A percentile compares a stretch with the other conserved stretches of the same genome.
These are phyloP conservation scores for Stenodera caucasica DNA, from an alignment of 2,888 invertebrate species.

Conservation along the genomic window DNA sequence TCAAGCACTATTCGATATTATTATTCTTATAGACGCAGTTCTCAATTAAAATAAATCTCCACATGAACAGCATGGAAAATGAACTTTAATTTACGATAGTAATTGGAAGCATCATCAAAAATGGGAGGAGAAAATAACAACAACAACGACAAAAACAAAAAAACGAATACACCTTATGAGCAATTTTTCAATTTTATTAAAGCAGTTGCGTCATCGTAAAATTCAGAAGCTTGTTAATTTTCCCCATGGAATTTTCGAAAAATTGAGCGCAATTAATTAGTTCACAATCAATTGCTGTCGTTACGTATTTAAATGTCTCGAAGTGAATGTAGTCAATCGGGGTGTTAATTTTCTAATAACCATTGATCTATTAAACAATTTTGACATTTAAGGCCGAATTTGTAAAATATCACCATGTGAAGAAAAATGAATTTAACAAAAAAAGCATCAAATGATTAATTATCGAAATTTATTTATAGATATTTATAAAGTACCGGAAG, in stretches of 20 bases:
- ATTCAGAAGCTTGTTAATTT: background rate
- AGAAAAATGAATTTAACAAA: no score
- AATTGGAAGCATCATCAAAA: background rate
- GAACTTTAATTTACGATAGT: constrained; percentile 3
- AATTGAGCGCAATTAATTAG: no score
- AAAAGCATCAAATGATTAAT: background rate
- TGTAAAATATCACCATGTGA: no score
- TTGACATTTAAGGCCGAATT: background rate
- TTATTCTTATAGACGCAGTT: constrained; percentile 14
- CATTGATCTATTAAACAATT: background rate
- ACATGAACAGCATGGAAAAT: constrained; percentile 15
- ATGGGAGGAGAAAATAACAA: background rate
- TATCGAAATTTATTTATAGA: background rate
- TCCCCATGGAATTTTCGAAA: no score
- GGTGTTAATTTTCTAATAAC: background rate
- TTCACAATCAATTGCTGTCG: no score
- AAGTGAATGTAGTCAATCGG: background rate
- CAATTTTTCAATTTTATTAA: background rate
- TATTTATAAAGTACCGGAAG: background rate
- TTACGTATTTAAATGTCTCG: no score
- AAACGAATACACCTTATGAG: background rate
- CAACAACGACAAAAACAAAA: background rate
- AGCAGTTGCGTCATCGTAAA: background rate
- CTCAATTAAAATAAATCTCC: constrained; percentile 28
- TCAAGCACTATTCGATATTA: constrained; percentile 20